Percentiles rank a stretch among this genome's conserved stretches.
Conservation (phyloP, 2,113 vertebrate genomes). For the Semicossyphus pulcher region DNA sequence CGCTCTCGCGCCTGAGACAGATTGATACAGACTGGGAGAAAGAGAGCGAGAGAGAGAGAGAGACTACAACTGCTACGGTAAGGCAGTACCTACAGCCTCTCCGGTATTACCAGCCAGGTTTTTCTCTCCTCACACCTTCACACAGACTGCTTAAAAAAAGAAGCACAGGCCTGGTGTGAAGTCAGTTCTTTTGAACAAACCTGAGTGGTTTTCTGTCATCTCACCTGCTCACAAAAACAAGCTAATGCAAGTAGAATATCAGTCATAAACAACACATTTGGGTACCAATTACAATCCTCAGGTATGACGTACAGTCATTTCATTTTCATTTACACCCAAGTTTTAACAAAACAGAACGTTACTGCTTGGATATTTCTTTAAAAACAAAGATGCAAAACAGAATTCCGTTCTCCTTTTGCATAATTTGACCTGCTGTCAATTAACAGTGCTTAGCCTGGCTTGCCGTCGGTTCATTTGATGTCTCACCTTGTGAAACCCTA, state of each 20-base stretch:
- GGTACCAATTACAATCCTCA: too few species aligned
- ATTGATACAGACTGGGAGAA: conserved; percentile 30
- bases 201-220: background rate
- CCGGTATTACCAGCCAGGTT: conserved; percentile 8
- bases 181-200: too few species aligned
- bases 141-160: background rate
- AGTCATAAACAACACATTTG: background rate
- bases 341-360: too few species aligned
- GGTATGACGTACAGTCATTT: too few species aligned
- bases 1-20: conserved; percentile 53
- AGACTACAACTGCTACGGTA: conserved; percentile 2
- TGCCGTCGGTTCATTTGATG: background rate
- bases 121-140: conserved; percentile 39
- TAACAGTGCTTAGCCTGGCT: background rate
- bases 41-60: conserved; percentile 3
- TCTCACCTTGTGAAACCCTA: conserved; percentile 10
- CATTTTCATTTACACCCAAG: too few species aligned
- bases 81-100: conserved; percentile 4
- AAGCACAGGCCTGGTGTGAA: background rate
- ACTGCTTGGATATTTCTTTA: too few species aligned
- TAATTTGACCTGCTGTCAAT: background rate
- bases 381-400: too few species aligned
- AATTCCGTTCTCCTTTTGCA: background rate
- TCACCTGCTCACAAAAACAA: background rate
- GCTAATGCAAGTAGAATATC: background rate